A percentile compares a stretch with the other conserved stretches of the same genome.
Evolutionary conservation across 2,888 invertebrate species (phyloP).

Genomic region (Alsophila aescularia): DNA sequence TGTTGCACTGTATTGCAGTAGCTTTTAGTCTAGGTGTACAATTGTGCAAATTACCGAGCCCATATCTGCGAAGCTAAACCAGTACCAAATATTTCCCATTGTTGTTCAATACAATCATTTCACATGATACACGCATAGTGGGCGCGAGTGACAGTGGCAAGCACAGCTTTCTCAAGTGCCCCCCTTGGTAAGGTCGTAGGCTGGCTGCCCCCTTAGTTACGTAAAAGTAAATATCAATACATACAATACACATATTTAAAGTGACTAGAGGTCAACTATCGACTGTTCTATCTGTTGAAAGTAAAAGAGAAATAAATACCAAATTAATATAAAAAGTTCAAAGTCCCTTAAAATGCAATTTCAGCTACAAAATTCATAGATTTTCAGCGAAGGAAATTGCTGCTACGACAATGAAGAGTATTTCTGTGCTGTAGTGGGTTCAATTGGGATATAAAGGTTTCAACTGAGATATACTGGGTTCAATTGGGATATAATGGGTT

Average conservation of each 20-base stretch:
- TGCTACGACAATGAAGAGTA: background rate
- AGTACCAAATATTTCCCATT: background rate
- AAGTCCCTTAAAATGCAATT: too few species aligned
- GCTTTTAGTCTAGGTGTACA: too few species aligned
- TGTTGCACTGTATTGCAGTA: too few species aligned
- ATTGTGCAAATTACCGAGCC: too few species aligned
- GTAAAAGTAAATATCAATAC: slow-evolving; percentile 49
- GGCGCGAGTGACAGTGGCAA: slow-evolving; percentile 61
- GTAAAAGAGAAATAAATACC: slow-evolving; percentile 29
- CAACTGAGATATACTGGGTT: too few species aligned
- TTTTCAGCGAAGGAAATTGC: background rate
- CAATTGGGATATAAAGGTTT: too few species aligned
- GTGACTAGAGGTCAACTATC: slow-evolving; percentile 25
- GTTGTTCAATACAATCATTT: slow-evolving; percentile 51
- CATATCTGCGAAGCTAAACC: too few species aligned
- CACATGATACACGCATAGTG: slow-evolving; percentile 47
- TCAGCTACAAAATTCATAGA: background rate
- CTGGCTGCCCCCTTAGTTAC: slow-evolving; percentile 74
- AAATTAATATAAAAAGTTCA: slow-evolving; percentile 23
- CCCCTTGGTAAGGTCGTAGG: slow-evolving; percentile 57
- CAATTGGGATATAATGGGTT: background rate
- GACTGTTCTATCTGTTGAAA: slow-evolving; percentile 37
- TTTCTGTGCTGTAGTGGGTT: too few species aligned
- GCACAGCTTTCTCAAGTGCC: slow-evolving; percentile 57
- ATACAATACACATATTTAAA: slow-evolving; percentile 36